A percentile compares a stretch with the other conserved stretches of the same genome.
These are phyloP conservation scores for Sceliomorpha sp. DNA, from an alignment of 2,888 invertebrate genomes.

Conservation along the genomic window DNA sequence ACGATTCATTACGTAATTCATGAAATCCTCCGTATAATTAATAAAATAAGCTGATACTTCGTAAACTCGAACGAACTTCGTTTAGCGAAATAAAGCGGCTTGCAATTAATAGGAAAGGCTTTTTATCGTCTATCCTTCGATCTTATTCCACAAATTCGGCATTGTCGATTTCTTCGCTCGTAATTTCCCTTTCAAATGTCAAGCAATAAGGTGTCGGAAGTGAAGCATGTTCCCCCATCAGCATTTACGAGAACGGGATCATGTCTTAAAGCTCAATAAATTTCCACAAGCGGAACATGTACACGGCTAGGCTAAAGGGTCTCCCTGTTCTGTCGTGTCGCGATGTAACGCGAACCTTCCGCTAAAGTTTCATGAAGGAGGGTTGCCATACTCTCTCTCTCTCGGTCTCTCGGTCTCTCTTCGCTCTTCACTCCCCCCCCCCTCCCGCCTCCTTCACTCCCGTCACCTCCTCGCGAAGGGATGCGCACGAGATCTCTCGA, in stretches of 20 bases:
- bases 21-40: no score
- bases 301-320: constrained; percentile 53
- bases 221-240: constrained; percentile 31
- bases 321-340: constrained; percentile 43
- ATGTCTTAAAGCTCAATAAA: constrained; percentile 59
- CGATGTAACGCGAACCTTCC: constrained; percentile 62
- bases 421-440: no score
- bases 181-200: constrained; percentile 37
- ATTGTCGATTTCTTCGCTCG: constrained; percentile 36
- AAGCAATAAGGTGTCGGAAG: constrained; percentile 38
- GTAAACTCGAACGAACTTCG: no score
- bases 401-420: no score
- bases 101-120: no score
- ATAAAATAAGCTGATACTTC: no score
- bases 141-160: no score
- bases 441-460: no score
- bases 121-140: no score
- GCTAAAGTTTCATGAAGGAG: constrained; percentile 59
- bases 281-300: constrained; percentile 60
- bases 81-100: no score
- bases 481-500: constrained; percentile 53
- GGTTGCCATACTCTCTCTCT: constrained; percentile 47
- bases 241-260: constrained; percentile 51
- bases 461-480: constrained; percentile 40
- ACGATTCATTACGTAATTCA: no score